A percentile compares a stretch with the other conserved stretches of the same genome.
Evolutionary conservation across 2,113 vertebrate genomes (phyloP).

Genomic region (Malurus melanocephalus): DNA sequence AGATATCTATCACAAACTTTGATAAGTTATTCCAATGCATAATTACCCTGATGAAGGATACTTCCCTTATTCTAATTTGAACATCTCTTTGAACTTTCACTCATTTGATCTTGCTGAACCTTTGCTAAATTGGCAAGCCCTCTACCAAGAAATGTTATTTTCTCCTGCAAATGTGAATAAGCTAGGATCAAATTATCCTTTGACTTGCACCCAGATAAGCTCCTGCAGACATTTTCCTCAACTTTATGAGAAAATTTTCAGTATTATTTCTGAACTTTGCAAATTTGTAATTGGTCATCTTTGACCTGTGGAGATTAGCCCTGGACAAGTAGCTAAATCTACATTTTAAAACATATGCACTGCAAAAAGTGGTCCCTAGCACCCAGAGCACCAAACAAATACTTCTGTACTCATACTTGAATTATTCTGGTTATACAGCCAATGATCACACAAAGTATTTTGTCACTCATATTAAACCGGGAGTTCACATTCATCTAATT

Average conservation of each 20-base stretch:
- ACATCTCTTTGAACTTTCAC: slow-evolving; percentile 40
- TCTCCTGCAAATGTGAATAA: slow-evolving; percentile 1
- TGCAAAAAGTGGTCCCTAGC: neutral
- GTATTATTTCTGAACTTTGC: neutral
- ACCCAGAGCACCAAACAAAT: neutral
- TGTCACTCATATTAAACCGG: neutral
- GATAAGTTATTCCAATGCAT: slow-evolving; percentile 6
- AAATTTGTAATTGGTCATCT: neutral
- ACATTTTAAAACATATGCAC: neutral
- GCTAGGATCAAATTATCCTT: neutral
- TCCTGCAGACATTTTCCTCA: neutral
- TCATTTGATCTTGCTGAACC: slow-evolving; percentile 42
- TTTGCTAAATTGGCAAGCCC: slow-evolving; percentile 17
- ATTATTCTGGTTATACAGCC: neutral
- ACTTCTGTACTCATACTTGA: neutral
- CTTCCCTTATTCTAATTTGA: neutral
- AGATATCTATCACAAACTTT: neutral
- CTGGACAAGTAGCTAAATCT: neutral
- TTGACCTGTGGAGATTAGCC: neutral
- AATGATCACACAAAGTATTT: neutral
- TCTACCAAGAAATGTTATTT: slow-evolving; percentile 25
- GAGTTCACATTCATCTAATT: neutral
- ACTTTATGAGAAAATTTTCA: neutral
- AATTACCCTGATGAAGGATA: slow-evolving; percentile 9
- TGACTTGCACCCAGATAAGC: neutral